Base-by-base conservation (phyloP, 2,797 vertebrate species). In the Microchirus variegatus region DNA sequence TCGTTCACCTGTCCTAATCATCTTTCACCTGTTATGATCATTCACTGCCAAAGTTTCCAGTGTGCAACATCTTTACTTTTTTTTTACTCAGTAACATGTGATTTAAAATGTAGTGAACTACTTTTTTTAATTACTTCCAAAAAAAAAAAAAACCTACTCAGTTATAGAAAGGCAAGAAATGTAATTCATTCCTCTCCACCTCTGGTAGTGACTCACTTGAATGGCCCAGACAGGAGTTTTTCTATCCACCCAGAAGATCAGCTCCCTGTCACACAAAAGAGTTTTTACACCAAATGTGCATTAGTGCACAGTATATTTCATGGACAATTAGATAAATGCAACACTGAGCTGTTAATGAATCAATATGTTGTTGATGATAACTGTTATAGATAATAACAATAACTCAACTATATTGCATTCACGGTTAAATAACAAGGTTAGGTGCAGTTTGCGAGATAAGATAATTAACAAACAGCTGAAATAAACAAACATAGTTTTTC, bases 231-330 rank as follows among this genome's bases (percentile, higher is more conserved):
- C 93, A 0, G 95, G 87, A 46, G 91, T 85, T 68, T 95, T 96
- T 18, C 97, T 93, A 17, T 99, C 95, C 77, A 99, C 97, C 97
- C 97, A 99, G 37, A 99, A 93, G 87, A 99, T 98, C 68, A 96
- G 89, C 1, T 92, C 93, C 97, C 97, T 99, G 88, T 26, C 26
- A 53, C 50, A 77, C 44, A 51, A 36, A 80, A 51, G 14, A 63
- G 4, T 22, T 22, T 22, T 22, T 22, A 22, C 17, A 62, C 22
- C 9, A 42, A 3, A 40, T 15, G 49, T 13, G 16, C 14, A 50
- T 17, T 44, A 37, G 38, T 11, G 13, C 2, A 40, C 13, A 10
- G 38, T 40, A 10, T 13, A 40, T n/a, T 42, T n/a, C 7, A 6
- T 31, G 31, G 6, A 8, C 31, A 31, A 31, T 31, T 3, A 31